phyloP scores from a whole-genome alignment of 92 coral and sea anemone species.

The Epizoanthus ramosus region DNA sequence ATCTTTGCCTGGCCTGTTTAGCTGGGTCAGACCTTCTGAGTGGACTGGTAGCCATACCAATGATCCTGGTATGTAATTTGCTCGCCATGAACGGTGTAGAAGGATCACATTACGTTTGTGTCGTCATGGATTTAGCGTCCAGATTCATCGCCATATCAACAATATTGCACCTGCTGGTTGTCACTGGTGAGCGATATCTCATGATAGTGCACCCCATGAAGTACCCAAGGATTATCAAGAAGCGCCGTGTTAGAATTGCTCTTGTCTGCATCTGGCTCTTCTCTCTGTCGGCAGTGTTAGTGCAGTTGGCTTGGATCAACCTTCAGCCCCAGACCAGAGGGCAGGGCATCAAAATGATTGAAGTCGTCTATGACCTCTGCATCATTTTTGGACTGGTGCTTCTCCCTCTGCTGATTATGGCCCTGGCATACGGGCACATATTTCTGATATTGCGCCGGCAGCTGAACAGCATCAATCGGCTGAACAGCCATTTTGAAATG shows the following conservation, averaged over 20 bases:
- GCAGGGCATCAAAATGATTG: slow-evolving; percentile 9
- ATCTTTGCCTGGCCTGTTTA: slow-evolving; percentile 74
- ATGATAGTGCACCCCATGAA: slow-evolving; percentile 68
- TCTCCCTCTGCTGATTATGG: slow-evolving; percentile 64
- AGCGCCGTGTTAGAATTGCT: slow-evolving; percentile 3
- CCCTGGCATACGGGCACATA: slow-evolving; percentile 65
- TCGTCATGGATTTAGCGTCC: slow-evolving; percentile 77
- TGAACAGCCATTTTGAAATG: slow-evolving; percentile 56
- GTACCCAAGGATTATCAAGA: slow-evolving; percentile 42
- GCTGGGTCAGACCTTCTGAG: slow-evolving; percentile 75
- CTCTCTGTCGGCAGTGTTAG: slow-evolving; percentile 52
- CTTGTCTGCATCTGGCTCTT: slow-evolving; percentile 60
- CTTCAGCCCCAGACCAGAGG: background rate
- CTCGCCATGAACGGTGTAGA: background rate
- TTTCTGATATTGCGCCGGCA: slow-evolving; percentile 62
- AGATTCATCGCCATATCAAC: slow-evolving; percentile 79
- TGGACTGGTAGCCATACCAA: slow-evolving; percentile 69
- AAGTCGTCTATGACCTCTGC: slow-evolving; percentile 61
- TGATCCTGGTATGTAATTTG: slow-evolving; percentile 64
- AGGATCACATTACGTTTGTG: slow-evolving; percentile 42
- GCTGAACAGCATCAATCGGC: slow-evolving; percentile 59
- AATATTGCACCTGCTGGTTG: slow-evolving; percentile 67
- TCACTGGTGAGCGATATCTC: slow-evolving; percentile 73
- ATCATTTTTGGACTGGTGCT: slow-evolving; percentile 56
- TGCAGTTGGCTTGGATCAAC: slow-evolving; percentile 63